Evolutionary conservation across 2,888 invertebrate genomes (phyloP), one percentile per base, ranked within the genome.

Genomic region (Hydropsyche betteni): DNA sequence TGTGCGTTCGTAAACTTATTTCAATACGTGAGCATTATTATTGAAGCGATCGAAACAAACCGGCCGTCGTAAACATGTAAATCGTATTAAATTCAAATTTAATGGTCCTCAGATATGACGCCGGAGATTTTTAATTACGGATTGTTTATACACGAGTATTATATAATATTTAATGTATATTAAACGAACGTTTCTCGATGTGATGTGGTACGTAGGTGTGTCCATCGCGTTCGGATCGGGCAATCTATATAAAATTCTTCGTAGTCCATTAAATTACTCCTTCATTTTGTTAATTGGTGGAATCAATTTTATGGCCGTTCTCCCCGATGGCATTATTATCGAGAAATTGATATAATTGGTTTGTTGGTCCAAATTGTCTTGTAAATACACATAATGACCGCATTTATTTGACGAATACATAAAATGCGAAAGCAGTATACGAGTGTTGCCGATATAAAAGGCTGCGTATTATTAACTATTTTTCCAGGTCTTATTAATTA

Each of bases 331-430:
- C 58, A 72, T 72, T 72, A 72, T 72, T 72, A 72, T 72, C 72
- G 72, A 72, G 72, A 72, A 72, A 72, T 72, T 72, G 72, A 72
- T 72, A 72, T 72, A 72, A 72, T 72, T 72, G 72, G 72, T 72
- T 72, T 72, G 72, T 72, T 72, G 72, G 72, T 58, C 72, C 58
- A 72, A 72, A 72, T 72, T 72, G 72, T 72, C 72, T 72, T 72
- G 72, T 72, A 72, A 72, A 72, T 72, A 72, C 72, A 61, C 61
- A 72, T 72, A 72, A 72, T 72, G 72, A 72, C 72, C 58, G 55
- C 38, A 72, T 72, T 72, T 72, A 72, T 72, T 72, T 52, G 72
- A 55, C 36, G 44, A 61, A 72, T 58, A 72, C 50, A 58, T 55
- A 72, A 64, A 64, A 64, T 34, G 64, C 64, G 36, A 64, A 64